These are phyloP conservation scores for Atlantisia rogersi DNA, from an alignment of 2,113 vertebrate species.

Conservation along the genomic window DNA sequence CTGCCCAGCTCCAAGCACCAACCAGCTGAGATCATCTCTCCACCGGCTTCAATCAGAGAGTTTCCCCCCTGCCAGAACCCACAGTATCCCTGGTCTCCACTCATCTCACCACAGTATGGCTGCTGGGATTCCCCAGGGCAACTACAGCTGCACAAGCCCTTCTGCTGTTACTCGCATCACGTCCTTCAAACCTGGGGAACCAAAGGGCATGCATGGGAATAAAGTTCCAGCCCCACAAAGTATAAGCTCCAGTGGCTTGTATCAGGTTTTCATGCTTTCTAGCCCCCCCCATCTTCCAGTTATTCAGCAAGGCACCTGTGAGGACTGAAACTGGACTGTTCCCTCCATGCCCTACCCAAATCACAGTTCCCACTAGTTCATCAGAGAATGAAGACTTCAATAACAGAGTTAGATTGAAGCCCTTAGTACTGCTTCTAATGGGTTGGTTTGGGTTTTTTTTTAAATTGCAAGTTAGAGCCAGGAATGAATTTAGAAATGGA, in stretches of 20 bases:
- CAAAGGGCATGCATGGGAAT: fast-evolving
- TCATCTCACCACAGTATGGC: fast-evolving
- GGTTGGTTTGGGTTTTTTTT: neutral
- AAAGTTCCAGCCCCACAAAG: neutral
- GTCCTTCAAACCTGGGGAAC: neutral
- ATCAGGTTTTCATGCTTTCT: neutral
- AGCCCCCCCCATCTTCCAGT: neutral
- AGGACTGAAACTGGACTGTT: neutral
- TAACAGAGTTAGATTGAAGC: neutral
- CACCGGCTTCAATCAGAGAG: fast-evolving
- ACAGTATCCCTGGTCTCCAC: neutral
- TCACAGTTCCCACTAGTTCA: neutral
- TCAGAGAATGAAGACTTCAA: neutral
- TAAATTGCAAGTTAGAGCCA: neutral
- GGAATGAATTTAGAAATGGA: neutral
- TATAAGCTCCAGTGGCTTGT: fast-evolving
- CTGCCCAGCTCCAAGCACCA: neutral
- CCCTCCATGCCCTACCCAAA: neutral
- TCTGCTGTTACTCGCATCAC: neutral
- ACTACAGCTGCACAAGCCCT: neutral
- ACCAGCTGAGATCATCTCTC: neutral
- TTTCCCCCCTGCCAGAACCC: neutral
- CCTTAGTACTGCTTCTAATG: neutral
- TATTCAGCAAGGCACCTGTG: neutral
- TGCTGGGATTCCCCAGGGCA: neutral